phyloP scores from a whole-genome alignment of 1,140 invertebrate genomes.

The Drosophila sucinea region DNA sequence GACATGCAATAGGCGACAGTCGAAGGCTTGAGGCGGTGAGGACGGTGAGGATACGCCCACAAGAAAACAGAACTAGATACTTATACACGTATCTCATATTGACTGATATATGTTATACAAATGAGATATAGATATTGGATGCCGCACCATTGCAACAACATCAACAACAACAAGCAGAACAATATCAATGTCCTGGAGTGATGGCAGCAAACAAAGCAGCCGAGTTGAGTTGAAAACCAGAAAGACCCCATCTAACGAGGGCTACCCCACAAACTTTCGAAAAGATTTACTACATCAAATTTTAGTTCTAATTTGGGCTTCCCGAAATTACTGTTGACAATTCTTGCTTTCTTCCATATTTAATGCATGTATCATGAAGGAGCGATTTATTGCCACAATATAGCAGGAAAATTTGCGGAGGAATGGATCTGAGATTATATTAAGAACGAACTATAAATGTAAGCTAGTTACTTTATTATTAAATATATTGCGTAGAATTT shows the following conservation, averaged over 20 bases:
- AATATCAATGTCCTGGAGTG: slow-evolving; percentile 5
- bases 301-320: no score
- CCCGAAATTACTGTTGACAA: no score
- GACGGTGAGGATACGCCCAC: slow-evolving; percentile 1
- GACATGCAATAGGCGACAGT: slow-evolving; percentile 57
- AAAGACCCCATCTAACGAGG: not conserved
- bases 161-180: slow-evolving; percentile 24
- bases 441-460: no score
- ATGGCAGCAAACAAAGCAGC: slow-evolving; percentile 6
- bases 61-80: slow-evolving; percentile 56
- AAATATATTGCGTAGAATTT: no score
- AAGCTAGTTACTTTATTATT: no score
- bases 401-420: no score
- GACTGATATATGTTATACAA: slow-evolving; percentile 78
- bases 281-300: not conserved
- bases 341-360: no score
- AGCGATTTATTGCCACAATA: no score
- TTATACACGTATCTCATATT: slow-evolving; percentile 76
- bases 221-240: not conserved
- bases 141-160: slow-evolving; percentile 50
- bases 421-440: no score
- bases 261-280: not conserved
- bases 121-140: slow-evolving; percentile 68
- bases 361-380: no score
- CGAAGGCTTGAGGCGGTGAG: not conserved